Base-by-base conservation (phyloP, 2,888 invertebrate species). In the Meiosimyza platycephala region DNA sequence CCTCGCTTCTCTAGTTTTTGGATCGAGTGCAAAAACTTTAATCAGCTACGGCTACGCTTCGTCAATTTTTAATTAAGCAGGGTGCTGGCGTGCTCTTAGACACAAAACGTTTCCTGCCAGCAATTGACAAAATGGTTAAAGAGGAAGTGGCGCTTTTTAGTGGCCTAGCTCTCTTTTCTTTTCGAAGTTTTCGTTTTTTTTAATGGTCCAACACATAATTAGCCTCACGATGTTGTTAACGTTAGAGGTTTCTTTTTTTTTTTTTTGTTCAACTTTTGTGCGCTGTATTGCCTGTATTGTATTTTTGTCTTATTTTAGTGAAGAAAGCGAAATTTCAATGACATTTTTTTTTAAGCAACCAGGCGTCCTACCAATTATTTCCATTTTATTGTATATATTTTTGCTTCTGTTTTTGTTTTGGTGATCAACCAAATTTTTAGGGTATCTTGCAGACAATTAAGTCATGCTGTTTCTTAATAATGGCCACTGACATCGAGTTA, bases 51-150 rank as follows among this genome's bases (percentile, higher is more conserved):
- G 74, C 63, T 72, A 77, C 72, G 78, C 76, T 75, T 74, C 76
- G 76, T 78, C 77, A 77, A 77, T 77, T 77, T 78, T 78, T 78
- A 78, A 78, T 78, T 78, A 77, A 71, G 76, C 74, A 66, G 18
- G 72, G 33, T 40, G 40, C 40, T 40, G 40, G 40, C 40, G 11
- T 15, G 15, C 15, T 15, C 40, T 16, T 4, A 16, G 47, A n/a
- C 22, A n/a, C 22, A 28, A 16, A 59, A 59, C 59, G 59, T 16
- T 22, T 59, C 59, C 28, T 47, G 48, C 40, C 40, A 40, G 40
- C 40, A 40, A 40, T 40, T 40, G 40, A 40, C 40, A 40, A 40
- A 40, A 40, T 40, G 40, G 40, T 40, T 40, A 9, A 9, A 9
- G 40, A 6, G 40, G 40, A 40, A 9, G 9, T 40, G 40, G 40